Base-by-base conservation (phyloP, 2,888 invertebrate species). In the Formica aserva region DNA sequence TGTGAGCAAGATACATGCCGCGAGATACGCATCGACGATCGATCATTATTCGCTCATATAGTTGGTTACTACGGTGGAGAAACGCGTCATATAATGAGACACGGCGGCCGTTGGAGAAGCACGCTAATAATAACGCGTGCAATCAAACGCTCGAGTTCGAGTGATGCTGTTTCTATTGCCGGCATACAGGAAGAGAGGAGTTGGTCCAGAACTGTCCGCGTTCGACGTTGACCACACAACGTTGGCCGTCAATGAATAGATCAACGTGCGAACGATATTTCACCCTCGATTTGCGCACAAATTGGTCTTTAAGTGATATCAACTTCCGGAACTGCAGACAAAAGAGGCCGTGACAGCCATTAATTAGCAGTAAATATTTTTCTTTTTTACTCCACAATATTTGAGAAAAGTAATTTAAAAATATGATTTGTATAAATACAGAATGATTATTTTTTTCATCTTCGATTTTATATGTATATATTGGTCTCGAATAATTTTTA, bases 111-210 rank as follows among this genome's bases (percentile, higher is more conserved):
- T 77, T 85, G 88, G 86, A 88, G 89, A 85, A 91, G 85, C 90
- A 80, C 87, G 89, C 91, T 92, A 92, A 92, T 92, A 92, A 92
- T 93, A 92, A 92, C 91, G 87, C 85, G 82, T 86, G 91, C 92
- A 92, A 92, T 92, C 90, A 91, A 92, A 86, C 89, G 91, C 83
- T 88, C 86, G 88, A 81, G 89, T 88, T 85, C 83, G 81, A 86
- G 88, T 84, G 85, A 82, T 86, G 85, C 72, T 26, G 62, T 65
- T 72, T 74, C 84, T 67, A 82, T 74, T 75, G 74, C 82, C 78
- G 69, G 82, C 75, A 26, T 72, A 82, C 78, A 86, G 86, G 86
- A 89, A 76, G 87, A 85, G 78, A 52, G 55, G 57, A 69, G 45
- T 60, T 32, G 72, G 78, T 71, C 78, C 72, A 78, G 72, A 78